Evolutionary conservation across 2,113 vertebrate genomes (phyloP), one percentile per base, ranked within the genome.

Genomic region (Rhea pennata): DNA sequence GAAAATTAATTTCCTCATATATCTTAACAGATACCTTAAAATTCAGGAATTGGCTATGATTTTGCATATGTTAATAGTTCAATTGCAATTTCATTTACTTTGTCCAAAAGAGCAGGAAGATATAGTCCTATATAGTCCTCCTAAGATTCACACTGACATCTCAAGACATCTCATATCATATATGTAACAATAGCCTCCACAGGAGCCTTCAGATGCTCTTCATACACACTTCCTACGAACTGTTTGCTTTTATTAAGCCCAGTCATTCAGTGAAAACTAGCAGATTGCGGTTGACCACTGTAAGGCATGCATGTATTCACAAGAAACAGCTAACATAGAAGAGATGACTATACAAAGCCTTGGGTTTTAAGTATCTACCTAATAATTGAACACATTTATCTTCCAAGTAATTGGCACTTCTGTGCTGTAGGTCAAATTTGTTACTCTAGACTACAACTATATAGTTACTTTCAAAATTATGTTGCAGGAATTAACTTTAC

Each of bases 221-320:
- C 13, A 42, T 16, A 24, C 8, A 9, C 6, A 3, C 9, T 44
- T 7, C 31, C 61, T 40, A 56, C 1, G 3, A 56, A 73, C 17
- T 4, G 29, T 61, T 26, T 4, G 12, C 14, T 12, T 40, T 58
- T 17, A 77, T 12, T 7, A 62, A 72, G 6, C 31, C 22, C 33
- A 7, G 13, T 70, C 64, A 15, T 53, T 24, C 36, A 36, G 40
- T 12, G 31, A 19, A 59, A 65, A 36, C 9, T 33, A 19, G 22
- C 13, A 53, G 23, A 23, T 9, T 39, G 29, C 24, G 61, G 56
- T 3, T 24, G 36, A 70, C 24, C 15, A 0, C 46, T 26, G 9
- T 1, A 48, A 26, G 74, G 16, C 50, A 46, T 15, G 33, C 27
- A 8, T 0, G 2, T 15, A 24, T 33, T 75, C 42, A 54, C 33